These are phyloP conservation scores for Zaprionus lineosus DNA, from an alignment of 2,888 invertebrate species.

Conservation along the genomic window DNA sequence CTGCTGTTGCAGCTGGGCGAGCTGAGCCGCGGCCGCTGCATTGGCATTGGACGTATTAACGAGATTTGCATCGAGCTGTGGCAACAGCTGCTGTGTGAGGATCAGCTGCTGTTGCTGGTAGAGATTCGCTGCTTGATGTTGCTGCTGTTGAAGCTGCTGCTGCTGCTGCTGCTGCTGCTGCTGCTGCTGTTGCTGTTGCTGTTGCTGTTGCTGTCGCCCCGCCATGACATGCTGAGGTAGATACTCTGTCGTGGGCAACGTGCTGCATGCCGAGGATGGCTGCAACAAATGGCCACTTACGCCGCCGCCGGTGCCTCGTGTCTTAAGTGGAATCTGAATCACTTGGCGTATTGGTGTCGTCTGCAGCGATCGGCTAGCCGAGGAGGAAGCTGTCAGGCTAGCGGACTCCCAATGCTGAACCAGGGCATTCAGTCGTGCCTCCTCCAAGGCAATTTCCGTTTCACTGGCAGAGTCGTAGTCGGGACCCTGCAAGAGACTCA, in stretches of 20 bases:
- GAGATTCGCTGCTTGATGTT: constrained; percentile 44
- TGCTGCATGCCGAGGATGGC: constrained; percentile 52
- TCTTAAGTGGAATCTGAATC: constrained; percentile 80
- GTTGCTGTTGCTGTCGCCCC: constrained; percentile 61
- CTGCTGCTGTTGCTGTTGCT: constrained; percentile 35
- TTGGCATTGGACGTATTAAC: constrained; percentile 81
- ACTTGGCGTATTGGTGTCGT: constrained; percentile 84
- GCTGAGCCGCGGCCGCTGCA: constrained; percentile 73
- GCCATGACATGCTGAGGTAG: constrained; percentile 79
- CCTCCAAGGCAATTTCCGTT: constrained; percentile 88
- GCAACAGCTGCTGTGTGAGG: constrained; percentile 63
- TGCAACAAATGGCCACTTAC: constrained; percentile 62
- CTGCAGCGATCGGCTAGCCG: constrained; percentile 84
- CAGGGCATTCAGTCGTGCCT: constrained; percentile 87
- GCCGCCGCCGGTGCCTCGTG: constrained; percentile 21
- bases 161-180: constrained; percentile 39
- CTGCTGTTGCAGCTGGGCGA: constrained; percentile 72
- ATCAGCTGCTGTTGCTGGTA: constrained; percentile 53
- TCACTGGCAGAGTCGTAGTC: constrained; percentile 92
- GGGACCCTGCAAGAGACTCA: constrained; percentile 85
- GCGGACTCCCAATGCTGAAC: constrained; percentile 91
- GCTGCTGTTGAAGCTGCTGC: constrained; percentile 55
- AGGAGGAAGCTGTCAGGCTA: constrained; percentile 84
- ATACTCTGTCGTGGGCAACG: constrained; percentile 77
- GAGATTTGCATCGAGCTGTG: constrained; percentile 70